These are phyloP conservation scores for Bombylius discolor DNA, from an alignment of 2,888 invertebrate species.

Conservation along the genomic window DNA sequence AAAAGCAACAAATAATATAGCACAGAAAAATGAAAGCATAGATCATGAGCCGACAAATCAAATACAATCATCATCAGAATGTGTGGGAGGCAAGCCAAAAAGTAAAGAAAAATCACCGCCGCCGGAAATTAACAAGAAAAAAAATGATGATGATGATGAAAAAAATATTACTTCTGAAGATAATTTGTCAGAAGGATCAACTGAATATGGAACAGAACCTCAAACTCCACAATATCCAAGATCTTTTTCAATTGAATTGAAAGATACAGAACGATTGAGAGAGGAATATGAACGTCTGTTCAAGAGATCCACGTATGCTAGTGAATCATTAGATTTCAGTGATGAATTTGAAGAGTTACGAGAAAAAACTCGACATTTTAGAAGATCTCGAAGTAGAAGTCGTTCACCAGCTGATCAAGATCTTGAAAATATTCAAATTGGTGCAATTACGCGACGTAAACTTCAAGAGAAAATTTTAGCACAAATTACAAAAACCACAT, in stretches of 20 bases:
- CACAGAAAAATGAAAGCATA: not conserved
- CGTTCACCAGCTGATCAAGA: slow-evolving; percentile 23
- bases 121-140: too few relatives aligned
- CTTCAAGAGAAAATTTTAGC: slow-evolving; percentile 26
- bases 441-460: slow-evolving; percentile 20
- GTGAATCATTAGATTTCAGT: slow-evolving; percentile 28
- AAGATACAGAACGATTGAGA: slow-evolving; percentile 23
- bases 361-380: slow-evolving; percentile 26
- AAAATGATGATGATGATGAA: too few relatives aligned
- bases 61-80: not conserved
- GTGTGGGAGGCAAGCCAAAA: not conserved
- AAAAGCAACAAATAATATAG: not conserved
- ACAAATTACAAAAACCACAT: slow-evolving; percentile 23
- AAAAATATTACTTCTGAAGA: too few relatives aligned
- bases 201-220: not conserved
- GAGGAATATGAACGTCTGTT: slow-evolving; percentile 20
- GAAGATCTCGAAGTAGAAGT: slow-evolving; percentile 29
- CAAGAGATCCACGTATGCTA: slow-evolving; percentile 32
- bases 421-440: slow-evolving; percentile 19
- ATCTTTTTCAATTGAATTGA: slow-evolving; percentile 21
- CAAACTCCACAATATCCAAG: slow-evolving; percentile 19
- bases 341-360: slow-evolving; percentile 25
- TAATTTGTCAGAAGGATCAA: too few relatives aligned
- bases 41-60: slow-evolving; percentile 7
- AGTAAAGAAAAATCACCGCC: not conserved